Evolutionary conservation across 2,113 vertebrate species (phyloP).

Genomic region (Sander vitreus): DNA sequence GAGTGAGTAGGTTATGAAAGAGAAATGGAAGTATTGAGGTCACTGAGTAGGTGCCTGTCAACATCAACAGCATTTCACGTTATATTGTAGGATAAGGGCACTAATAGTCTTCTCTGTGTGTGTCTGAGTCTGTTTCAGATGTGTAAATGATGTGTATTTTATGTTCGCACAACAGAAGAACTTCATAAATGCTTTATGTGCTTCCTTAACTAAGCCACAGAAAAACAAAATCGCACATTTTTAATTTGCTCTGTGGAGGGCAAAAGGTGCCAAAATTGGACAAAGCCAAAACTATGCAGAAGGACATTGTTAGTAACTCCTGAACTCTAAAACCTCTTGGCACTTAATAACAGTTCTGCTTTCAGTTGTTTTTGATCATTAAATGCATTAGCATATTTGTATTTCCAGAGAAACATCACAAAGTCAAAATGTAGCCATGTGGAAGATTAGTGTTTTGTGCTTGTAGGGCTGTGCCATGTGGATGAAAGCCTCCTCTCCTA

Average conservation of each 20-base stretch:
- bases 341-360: slow-evolving; percentile 22
- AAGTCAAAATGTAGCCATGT: slow-evolving; percentile 34
- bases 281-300: slow-evolving; percentile 72
- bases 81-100: slow-evolving; percentile 20
- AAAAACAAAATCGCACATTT: slow-evolving; percentile 37
- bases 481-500: slow-evolving; percentile 57
- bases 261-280: slow-evolving; percentile 71
- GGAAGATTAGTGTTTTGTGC: background rate
- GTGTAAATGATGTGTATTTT: slow-evolving; percentile 36
- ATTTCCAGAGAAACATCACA: slow-evolving; percentile 32
- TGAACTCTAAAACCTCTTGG: slow-evolving; percentile 42
- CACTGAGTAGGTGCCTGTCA: slow-evolving; percentile 4
- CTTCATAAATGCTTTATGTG: slow-evolving; percentile 25
- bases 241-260: slow-evolving; percentile 17
- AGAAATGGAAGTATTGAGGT: background rate
- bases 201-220: slow-evolving; percentile 48
- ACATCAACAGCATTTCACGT: slow-evolving; percentile 20
- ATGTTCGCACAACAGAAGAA: slow-evolving; percentile 9
- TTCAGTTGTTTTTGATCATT: slow-evolving; percentile 16
- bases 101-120: slow-evolving; percentile 16
- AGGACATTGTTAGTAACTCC: background rate
- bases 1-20: background rate
- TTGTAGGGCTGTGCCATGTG: slow-evolving; percentile 54
- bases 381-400: slow-evolving; percentile 8
- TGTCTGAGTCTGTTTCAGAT: slow-evolving; percentile 4